Conservation (phyloP, 1,140 invertebrate species). For the Holcopasites calliopsidis region DNA sequence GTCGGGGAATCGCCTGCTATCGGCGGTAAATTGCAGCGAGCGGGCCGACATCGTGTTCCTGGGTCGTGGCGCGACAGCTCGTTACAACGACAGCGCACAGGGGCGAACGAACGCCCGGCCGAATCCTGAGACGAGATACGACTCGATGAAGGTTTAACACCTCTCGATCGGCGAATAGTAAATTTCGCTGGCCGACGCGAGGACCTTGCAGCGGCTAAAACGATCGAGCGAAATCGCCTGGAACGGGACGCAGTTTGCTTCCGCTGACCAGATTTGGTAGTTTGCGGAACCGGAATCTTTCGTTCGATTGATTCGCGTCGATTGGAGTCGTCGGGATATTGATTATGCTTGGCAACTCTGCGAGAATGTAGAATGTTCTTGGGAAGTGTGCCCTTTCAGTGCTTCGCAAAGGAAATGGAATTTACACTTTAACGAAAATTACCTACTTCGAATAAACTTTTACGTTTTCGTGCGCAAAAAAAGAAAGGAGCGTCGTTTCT, state of each 20-base stretch:
- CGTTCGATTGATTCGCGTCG: too few relatives aligned
- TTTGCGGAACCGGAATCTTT: too few relatives aligned
- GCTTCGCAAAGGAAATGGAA: too few relatives aligned
- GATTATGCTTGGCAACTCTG: too few relatives aligned
- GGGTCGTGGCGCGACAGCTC: constrained; percentile 32
- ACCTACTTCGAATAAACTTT: too few relatives aligned
- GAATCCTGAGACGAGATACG: constrained; percentile 41
- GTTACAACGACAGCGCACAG: constrained; percentile 19
- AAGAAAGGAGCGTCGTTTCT: too few relatives aligned
- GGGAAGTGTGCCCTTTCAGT: too few relatives aligned
- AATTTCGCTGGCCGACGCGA: neutral
- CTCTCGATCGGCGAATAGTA: constrained; percentile 2
- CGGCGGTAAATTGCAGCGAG: constrained; percentile 59
- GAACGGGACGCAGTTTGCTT: neutral
- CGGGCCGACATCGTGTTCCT: constrained; percentile 29
- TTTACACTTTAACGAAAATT: too few relatives aligned
- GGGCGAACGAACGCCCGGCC: neutral
- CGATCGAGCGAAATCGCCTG: neutral
- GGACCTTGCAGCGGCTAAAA: neutral
- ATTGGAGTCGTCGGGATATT: too few relatives aligned
- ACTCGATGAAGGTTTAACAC: constrained; percentile 22
- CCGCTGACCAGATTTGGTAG: neutral
- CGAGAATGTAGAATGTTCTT: too few relatives aligned
- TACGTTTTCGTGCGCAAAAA: too few relatives aligned
- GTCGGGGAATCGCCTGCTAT: constrained; percentile 61